Evolutionary conservation across 2,888 invertebrate genomes (phyloP).

Genomic region (Drosophila cyrtoloma): DNA sequence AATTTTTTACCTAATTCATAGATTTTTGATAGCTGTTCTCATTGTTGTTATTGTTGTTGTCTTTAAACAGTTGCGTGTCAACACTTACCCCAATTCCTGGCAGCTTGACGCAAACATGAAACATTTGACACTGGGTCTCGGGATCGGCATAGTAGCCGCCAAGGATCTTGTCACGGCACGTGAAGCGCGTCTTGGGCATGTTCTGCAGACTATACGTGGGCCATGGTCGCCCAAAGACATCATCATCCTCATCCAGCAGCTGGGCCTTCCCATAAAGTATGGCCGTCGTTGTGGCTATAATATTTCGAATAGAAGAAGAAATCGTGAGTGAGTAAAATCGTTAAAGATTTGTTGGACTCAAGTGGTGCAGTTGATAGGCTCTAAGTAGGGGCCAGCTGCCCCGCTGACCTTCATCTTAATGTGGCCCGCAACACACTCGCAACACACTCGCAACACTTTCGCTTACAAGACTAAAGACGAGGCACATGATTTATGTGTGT

Average conservation of each 20-base stretch:
- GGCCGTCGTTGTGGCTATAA: slow-evolving; percentile 58
- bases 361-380: slow-evolving; percentile 38
- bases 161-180: slow-evolving; percentile 93
- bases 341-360: slow-evolving; percentile 37
- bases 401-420: slow-evolving; percentile 64
- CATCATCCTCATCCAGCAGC: slow-evolving; percentile 76
- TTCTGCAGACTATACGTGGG: slow-evolving; percentile 87
- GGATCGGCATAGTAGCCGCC: slow-evolving; percentile 96
- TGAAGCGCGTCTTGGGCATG: slow-evolving; percentile 88
- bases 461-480: slow-evolving; percentile 54
- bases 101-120: slow-evolving; percentile 94
- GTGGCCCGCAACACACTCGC: slow-evolving; percentile 48
- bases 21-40: not conserved
- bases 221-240: slow-evolving; percentile 82
- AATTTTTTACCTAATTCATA: not conserved
- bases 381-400: slow-evolving; percentile 43
- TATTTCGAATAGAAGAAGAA: slow-evolving; percentile 15
- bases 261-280: slow-evolving; percentile 65
- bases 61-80: slow-evolving; percentile 13
- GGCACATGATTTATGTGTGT: slow-evolving; percentile 69
- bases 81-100: slow-evolving; percentile 90
- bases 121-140: slow-evolving; percentile 94
- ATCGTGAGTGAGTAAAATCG: slow-evolving; percentile 54
- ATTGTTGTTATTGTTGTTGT: slow-evolving; percentile 20
- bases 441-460: slow-evolving; percentile 68